Evolutionary conservation across 2,113 vertebrate species (phyloP).

Genomic region (Toxotes jaculatrix): DNA sequence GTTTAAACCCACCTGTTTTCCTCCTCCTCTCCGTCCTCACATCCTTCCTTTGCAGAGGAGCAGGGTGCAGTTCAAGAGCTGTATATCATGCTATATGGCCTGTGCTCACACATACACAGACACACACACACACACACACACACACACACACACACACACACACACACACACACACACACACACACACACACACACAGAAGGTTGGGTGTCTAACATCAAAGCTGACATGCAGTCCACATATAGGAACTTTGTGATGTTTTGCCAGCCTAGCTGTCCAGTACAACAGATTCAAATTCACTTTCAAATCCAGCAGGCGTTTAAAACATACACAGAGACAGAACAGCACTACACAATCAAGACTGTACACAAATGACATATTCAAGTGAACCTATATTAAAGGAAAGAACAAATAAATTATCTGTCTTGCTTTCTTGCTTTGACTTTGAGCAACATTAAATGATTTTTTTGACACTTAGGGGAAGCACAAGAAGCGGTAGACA

Average conservation of each 20-base stretch:
- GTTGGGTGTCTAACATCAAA: slow-evolving; percentile 42
- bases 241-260: background rate
- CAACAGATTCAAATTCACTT: background rate
- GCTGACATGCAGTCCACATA: background rate
- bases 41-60: slow-evolving; percentile 42
- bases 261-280: slow-evolving; percentile 1
- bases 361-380: too few species aligned
- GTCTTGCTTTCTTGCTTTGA: background rate
- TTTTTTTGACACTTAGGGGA: background rate
- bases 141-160: slow-evolving; percentile 24
- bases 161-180: slow-evolving; percentile 43
- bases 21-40: slow-evolving; percentile 46
- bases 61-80: slow-evolving; percentile 11
- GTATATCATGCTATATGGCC: slow-evolving; percentile 26
- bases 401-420: background rate
- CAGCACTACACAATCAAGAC: background rate
- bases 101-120: slow-evolving; percentile 35
- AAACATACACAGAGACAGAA: background rate
- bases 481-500: background rate
- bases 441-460: background rate
- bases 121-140: slow-evolving; percentile 38
- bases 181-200: slow-evolving; percentile 32
- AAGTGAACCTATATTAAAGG: background rate
- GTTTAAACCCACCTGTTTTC: slow-evolving; percentile 74
- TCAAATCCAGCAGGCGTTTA: slow-evolving; percentile 4